phyloP scores from a whole-genome alignment of 2,113 vertebrate species.

The Dryoscopus gambensis region DNA sequence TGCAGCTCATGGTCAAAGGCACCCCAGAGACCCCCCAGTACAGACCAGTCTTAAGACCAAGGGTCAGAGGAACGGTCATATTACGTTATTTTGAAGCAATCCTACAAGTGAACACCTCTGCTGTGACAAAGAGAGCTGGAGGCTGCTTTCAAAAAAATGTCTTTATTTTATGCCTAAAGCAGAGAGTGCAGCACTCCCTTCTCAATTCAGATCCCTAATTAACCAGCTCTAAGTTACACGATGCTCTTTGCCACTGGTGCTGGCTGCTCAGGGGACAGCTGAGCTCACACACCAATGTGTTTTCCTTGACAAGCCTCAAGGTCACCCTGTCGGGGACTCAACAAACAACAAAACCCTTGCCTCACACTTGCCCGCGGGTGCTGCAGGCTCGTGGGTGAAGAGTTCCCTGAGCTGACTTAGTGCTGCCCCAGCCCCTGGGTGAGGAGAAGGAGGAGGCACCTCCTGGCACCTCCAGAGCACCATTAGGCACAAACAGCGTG shows the following conservation, averaged over 20 bases:
- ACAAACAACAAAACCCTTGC: not conserved
- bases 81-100: not conserved
- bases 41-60: not conserved
- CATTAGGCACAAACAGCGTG: not conserved
- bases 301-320: slow-evolving; percentile 9
- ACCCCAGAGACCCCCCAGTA: not conserved
- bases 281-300: not conserved
- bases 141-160: not conserved
- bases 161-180: not conserved
- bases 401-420: not conserved
- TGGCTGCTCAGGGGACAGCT: not conserved
- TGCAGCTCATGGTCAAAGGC: not conserved
- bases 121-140: not conserved
- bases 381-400: not conserved
- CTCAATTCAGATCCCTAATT: not conserved
- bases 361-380: not conserved
- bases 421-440: not conserved
- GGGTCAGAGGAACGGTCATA: not conserved
- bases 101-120: not conserved
- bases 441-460: not conserved
- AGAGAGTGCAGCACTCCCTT: not conserved
- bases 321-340: not conserved
- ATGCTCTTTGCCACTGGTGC: not conserved
- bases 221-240: not conserved
- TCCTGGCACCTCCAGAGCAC: not conserved